phyloP scores from a whole-genome alignment of 2,888 invertebrate species.

The Eilema depressum region DNA sequence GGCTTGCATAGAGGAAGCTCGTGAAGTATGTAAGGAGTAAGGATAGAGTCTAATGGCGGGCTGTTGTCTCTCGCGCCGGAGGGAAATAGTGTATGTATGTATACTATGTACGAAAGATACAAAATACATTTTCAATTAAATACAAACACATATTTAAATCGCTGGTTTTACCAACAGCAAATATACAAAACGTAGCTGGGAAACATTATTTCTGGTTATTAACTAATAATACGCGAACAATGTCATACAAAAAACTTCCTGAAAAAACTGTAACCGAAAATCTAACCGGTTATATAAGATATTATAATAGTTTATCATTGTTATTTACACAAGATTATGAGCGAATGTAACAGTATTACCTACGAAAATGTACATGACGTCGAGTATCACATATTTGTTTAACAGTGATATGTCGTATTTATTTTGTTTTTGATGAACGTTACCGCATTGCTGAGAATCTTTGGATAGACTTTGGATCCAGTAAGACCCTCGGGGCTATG shows the following conservation, averaged over 20 bases:
- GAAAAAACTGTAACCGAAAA: neutral
- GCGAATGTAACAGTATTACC: neutral
- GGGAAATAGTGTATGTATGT: no score
- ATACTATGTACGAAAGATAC: neutral
- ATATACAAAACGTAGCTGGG: neutral
- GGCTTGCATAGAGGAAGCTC: no score
- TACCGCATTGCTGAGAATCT: constrained; percentile 3
- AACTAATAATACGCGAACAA: constrained; percentile 7
- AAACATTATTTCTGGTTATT: constrained; percentile 23
- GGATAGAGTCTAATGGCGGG: no score
- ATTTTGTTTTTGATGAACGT: neutral
- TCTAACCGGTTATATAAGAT: constrained; percentile 9
- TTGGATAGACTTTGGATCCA: neutral
- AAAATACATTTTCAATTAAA: neutral
- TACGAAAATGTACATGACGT: neutral
- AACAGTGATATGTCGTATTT: neutral
- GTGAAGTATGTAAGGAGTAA: no score
- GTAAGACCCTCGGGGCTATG: neutral
- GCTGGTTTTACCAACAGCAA: constrained; percentile 9
- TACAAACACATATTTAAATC: neutral
- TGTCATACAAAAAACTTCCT: constrained; percentile 15
- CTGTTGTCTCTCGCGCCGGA: no score
- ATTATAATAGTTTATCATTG: constrained; percentile 9
- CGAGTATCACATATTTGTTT: neutral
- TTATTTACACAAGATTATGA: constrained; percentile 12